Percentiles rank a stretch among this genome's conserved stretches.
phyloP scores from a whole-genome alignment of 2,888 invertebrate species.

The Plemyria rubiginata region DNA sequence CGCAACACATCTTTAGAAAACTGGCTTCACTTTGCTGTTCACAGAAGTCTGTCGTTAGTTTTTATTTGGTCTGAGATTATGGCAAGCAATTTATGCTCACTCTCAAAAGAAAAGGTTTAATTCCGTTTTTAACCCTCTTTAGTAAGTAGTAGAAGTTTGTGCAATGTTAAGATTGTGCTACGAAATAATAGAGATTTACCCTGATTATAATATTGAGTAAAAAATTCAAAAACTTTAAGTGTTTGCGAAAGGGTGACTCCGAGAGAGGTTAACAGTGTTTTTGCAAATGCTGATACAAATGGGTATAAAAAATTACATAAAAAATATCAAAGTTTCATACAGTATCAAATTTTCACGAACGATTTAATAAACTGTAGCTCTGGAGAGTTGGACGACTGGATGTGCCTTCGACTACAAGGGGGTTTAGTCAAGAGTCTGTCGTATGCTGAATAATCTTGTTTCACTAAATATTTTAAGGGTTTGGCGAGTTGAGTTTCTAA shows the following conservation, averaged over 20 bases:
- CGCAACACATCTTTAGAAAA: no score
- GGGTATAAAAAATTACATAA: slow-evolving; percentile 44
- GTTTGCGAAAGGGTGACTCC: slow-evolving; percentile 40
- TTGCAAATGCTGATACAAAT: slow-evolving; percentile 49
- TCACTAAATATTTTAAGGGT: neutral
- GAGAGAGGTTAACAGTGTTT: slow-evolving; percentile 43
- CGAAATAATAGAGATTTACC: slow-evolving; percentile 61
- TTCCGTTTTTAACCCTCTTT: slow-evolving; percentile 23
- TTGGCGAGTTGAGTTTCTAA: slow-evolving; percentile 24
- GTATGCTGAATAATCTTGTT: neutral
- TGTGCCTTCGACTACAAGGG: neutral
- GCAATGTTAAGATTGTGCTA: slow-evolving; percentile 38
- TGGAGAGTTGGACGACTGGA: slow-evolving; percentile 5
- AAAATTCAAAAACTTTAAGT: slow-evolving; percentile 63
- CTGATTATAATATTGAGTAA: slow-evolving; percentile 67
- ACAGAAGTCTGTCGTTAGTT: no score
- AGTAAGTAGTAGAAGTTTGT: slow-evolving; percentile 28
- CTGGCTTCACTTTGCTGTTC: no score
- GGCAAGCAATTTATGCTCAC: slow-evolving; percentile 51
- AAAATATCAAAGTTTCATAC: slow-evolving; percentile 48
- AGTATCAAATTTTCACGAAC: slow-evolving; percentile 48
- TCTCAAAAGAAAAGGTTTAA: slow-evolving; percentile 24
- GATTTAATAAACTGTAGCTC: slow-evolving; percentile 42
- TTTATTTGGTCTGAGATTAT: slow-evolving; percentile 72
- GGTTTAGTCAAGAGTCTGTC: neutral